Evolutionary conservation across 2,113 vertebrate species (phyloP).

Genomic region (Narcine bancroftii): DNA sequence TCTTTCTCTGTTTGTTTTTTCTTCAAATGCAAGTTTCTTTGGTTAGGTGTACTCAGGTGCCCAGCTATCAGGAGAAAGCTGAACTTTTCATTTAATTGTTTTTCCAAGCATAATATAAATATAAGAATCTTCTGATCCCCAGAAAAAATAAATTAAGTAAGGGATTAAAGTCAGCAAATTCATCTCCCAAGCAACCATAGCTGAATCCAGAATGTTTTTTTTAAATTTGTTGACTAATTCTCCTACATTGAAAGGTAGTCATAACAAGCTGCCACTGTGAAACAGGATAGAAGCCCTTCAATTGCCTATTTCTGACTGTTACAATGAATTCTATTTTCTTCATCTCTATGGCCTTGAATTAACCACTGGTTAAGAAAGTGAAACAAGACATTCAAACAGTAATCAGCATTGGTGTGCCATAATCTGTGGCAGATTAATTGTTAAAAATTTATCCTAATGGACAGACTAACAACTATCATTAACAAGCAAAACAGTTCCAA

Average conservation of each 20-base stretch:
- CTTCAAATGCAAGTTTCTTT: background rate
- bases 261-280: conserved; percentile 46
- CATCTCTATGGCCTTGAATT: background rate
- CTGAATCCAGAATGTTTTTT: background rate
- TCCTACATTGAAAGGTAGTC: conserved; percentile 40
- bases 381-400: conserved; percentile 41
- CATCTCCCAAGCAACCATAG: background rate
- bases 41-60: conserved; percentile 5
- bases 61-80: background rate
- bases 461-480: conserved; percentile 42
- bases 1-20: conserved; percentile 11
- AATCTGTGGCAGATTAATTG: conserved; percentile 48
- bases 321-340: conserved; percentile 29
- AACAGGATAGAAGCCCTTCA: conserved; percentile 37
- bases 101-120: background rate
- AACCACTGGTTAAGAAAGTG: background rate
- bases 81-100: background rate
- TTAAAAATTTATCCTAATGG: conserved; percentile 49
- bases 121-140: background rate
- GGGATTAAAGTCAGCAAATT: background rate
- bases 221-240: background rate
- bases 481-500: conserved; percentile 43
- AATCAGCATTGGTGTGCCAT: conserved; percentile 44
- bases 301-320: conserved; percentile 37
- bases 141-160: conserved; percentile 19